Evolutionary conservation across 1,140 invertebrate genomes (phyloP), one percentile per base, ranked within the genome.

Genomic region (Lepidurus packardi): DNA sequence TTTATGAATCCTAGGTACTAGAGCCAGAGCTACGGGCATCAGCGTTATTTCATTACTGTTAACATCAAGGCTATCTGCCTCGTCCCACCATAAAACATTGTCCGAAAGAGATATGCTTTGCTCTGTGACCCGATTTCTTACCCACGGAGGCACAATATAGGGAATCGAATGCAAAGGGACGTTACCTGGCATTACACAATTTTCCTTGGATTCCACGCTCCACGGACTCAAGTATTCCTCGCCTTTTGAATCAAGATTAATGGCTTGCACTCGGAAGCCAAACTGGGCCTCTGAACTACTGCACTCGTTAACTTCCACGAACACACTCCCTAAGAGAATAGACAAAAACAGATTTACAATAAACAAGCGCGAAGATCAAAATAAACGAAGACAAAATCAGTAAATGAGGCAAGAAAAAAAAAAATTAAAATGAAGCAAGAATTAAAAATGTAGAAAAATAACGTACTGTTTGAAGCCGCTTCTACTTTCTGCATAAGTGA

Each of bases 201-300:
- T 85, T 78, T 83, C 84, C 80, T 86, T 85, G 7, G 85, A 85
- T 41, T 82, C 65, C 7, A 83, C 81, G 7, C 86, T 87, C 87
- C 87, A 88, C 4, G 84, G 84, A 43, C 87, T 87, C 79, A 81
- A 80, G 3, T 86, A 82, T 79, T 83, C 82, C 2, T 78, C 78
- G 42, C 82, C 82, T 75, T 85, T 79, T 0, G 77, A n/a, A 13
- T 79, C 85, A 73, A 85, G 78, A 76, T 87, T 88, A 11, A 87
- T 82, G 44, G 86, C 86, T 44, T 85, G 83, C 7, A 88, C 84
- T 41, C 82, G 80, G 84, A 87, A 75, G 80, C 80, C 77, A 85
- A 85, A 78, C 13, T 65, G 16, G 8, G 21, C 53, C 6, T 65
- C 8, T 21, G 53, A 65, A 65, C 53, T 65, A 65, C 53, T 65